Conservation (phyloP, 2,888 invertebrate genomes). For the Synanthedon formicaeformis region DNA sequence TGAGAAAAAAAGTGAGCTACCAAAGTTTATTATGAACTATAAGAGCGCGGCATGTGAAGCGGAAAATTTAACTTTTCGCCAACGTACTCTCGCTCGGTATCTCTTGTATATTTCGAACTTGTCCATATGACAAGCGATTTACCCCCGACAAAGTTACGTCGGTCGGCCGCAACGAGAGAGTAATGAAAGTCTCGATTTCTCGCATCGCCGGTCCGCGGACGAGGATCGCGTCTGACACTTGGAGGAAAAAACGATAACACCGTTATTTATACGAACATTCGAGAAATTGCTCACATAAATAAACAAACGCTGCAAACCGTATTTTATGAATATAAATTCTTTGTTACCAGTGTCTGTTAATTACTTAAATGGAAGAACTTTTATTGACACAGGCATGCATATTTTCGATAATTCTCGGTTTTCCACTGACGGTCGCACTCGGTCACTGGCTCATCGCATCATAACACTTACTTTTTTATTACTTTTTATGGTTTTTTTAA, state of each 20-base stretch:
- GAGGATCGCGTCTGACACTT: constrained; percentile 5
- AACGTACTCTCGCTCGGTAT: background rate
- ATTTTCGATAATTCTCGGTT: too few relatives aligned
- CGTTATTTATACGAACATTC: constrained; percentile 4
- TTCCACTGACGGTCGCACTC: too few relatives aligned
- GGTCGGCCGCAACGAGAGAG: constrained; percentile 1
- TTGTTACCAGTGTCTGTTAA: too few relatives aligned
- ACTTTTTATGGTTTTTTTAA: too few relatives aligned
- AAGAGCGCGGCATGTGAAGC: constrained; percentile 9
- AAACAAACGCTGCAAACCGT: background rate
- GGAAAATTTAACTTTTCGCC: constrained; percentile 12
- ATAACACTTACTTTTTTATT: too few relatives aligned
- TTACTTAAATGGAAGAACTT: too few relatives aligned
- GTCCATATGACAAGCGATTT: constrained; percentile 2
- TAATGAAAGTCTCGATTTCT: constrained; percentile 7
- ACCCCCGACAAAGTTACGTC: constrained; percentile 1
- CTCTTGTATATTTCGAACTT: constrained; percentile 3
- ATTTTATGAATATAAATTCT: too few relatives aligned
- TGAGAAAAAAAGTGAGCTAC: background rate
- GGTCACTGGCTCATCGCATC: too few relatives aligned
- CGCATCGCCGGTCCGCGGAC: constrained; percentile 5
- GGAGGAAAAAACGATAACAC: constrained; percentile 5
- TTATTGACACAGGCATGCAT: too few relatives aligned
- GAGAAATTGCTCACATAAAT: constrained; percentile 3
- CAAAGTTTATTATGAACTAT: background rate